A percentile compares a stretch with the other conserved stretches of the same genome.
These are phyloP conservation scores for Ectropis grisescens DNA, from an alignment of 1,140 invertebrate species.

Conservation along the genomic window DNA sequence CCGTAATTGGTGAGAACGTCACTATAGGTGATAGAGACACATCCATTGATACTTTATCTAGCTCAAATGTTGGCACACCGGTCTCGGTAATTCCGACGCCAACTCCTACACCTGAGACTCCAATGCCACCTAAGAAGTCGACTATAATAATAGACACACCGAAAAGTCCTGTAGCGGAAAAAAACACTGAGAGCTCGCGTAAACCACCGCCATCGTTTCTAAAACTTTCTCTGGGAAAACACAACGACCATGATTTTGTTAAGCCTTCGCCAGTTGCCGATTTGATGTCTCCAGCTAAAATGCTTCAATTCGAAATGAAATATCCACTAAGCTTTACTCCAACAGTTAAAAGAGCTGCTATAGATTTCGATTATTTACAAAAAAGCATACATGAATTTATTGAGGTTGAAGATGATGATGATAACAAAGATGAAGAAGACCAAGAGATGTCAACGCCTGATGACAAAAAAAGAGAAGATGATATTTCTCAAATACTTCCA, in stretches of 20 bases:
- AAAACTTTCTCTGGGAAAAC: constrained; percentile 38
- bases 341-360: constrained; percentile 51
- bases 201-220: constrained; percentile 26
- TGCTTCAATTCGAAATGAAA: constrained; percentile 55
- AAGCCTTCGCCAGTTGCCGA: constrained; percentile 46
- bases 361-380: constrained; percentile 37
- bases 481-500: no score
- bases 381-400: constrained; percentile 4
- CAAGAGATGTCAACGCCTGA: no score
- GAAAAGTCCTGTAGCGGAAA: constrained; percentile 23
- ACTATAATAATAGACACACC: constrained; percentile 35
- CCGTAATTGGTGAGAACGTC: constrained; percentile 48
- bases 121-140: constrained; percentile 15
- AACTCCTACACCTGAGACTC: constrained; percentile 13
- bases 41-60: constrained; percentile 25
- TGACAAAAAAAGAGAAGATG: no score
- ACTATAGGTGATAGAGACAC: constrained; percentile 33
- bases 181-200: constrained; percentile 7
- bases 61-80: constrained; percentile 11
- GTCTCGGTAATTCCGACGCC: constrained; percentile 13
- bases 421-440: constrained; percentile 17
- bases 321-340: constrained; percentile 36
- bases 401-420: constrained; percentile 13
- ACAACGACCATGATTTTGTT: constrained; percentile 41
- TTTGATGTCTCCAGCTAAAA: constrained; percentile 53